Conservation (phyloP, 1,140 invertebrate genomes). For the Rhyzopertha dominica region DNA sequence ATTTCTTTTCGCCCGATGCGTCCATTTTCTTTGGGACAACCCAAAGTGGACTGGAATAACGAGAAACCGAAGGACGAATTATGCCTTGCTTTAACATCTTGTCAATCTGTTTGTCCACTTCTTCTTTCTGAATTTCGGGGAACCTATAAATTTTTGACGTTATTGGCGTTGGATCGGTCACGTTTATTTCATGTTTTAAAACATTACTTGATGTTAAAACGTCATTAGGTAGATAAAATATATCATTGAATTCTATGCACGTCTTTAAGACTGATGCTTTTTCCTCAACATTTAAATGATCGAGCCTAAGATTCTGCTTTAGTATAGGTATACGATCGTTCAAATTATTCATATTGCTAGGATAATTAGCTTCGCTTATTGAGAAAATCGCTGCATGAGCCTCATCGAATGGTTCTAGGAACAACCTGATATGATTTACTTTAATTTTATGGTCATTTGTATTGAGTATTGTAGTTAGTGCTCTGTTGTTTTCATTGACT, state of each 20-base stretch:
- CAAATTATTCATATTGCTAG: no score
- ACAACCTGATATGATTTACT: no score
- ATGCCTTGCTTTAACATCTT: constrained; percentile 44
- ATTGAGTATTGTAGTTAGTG: constrained; percentile 23
- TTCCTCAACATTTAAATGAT: constrained; percentile 29
- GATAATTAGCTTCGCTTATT: no score
- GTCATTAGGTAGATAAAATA: constrained; percentile 28
- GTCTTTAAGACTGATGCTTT: constrained; percentile 12
- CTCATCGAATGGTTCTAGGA: no score
- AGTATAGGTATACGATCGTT: no score
- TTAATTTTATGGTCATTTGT: no score
- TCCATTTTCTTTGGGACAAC: constrained; percentile 45
- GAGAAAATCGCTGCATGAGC: no score
- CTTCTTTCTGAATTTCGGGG: constrained; percentile 40
- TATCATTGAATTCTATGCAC: constrained; percentile 26
- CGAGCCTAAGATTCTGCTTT: no score
- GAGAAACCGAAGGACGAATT: constrained; percentile 38
- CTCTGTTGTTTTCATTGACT: constrained; percentile 14
- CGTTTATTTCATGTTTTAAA: constrained; percentile 32
- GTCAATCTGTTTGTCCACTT: constrained; percentile 43
- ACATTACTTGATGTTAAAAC: constrained; percentile 21
- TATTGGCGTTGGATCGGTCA: constrained; percentile 27
- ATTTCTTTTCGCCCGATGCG: constrained; percentile 42
- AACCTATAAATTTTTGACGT: constrained; percentile 37
- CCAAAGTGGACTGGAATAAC: constrained; percentile 41